These are phyloP conservation scores for Drosophila infuscata DNA, from an alignment of 2,888 invertebrate genomes.

Conservation along the genomic window DNA sequence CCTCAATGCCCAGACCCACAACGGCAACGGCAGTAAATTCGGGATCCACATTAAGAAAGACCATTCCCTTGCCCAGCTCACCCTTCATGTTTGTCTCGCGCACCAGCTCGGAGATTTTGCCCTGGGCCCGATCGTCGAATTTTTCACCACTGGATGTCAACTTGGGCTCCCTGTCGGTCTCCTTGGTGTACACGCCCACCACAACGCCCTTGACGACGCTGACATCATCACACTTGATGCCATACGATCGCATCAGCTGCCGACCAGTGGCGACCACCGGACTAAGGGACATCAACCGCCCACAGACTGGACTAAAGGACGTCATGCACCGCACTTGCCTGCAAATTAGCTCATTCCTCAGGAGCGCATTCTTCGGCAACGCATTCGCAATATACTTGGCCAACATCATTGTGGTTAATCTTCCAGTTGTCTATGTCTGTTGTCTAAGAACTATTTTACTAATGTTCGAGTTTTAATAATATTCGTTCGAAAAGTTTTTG, in stretches of 20 bases:
- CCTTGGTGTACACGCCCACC: slow-evolving; percentile 86
- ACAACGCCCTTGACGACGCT: slow-evolving; percentile 85
- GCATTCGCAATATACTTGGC: slow-evolving; percentile 31
- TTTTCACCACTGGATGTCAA: slow-evolving; percentile 86
- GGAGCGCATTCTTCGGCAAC: slow-evolving; percentile 16
- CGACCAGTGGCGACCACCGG: neutral
- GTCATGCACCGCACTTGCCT: slow-evolving; percentile 13
- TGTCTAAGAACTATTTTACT: slow-evolving; percentile 17
- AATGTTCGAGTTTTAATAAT: slow-evolving; percentile 9
- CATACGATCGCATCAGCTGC: slow-evolving; percentile 4
- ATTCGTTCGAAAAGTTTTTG: slow-evolving; percentile 20
- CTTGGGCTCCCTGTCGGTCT: slow-evolving; percentile 84
- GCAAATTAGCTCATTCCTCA: slow-evolving; percentile 19
- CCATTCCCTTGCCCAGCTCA: slow-evolving; percentile 78
- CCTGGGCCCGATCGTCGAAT: slow-evolving; percentile 86
- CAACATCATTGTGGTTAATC: slow-evolving; percentile 35
- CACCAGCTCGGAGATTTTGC: slow-evolving; percentile 85
- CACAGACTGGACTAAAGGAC: neutral
- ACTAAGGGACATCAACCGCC: too few species aligned
- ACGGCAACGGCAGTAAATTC: slow-evolving; percentile 88
- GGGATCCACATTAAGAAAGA: slow-evolving; percentile 87
- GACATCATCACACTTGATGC: slow-evolving; percentile 20
- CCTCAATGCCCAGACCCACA: slow-evolving; percentile 88
- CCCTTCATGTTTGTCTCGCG: slow-evolving; percentile 83
- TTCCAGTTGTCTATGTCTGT: slow-evolving; percentile 1